Evolutionary conservation across 2,113 vertebrate species (phyloP).

Genomic region (Hyaena hyaena): DNA sequence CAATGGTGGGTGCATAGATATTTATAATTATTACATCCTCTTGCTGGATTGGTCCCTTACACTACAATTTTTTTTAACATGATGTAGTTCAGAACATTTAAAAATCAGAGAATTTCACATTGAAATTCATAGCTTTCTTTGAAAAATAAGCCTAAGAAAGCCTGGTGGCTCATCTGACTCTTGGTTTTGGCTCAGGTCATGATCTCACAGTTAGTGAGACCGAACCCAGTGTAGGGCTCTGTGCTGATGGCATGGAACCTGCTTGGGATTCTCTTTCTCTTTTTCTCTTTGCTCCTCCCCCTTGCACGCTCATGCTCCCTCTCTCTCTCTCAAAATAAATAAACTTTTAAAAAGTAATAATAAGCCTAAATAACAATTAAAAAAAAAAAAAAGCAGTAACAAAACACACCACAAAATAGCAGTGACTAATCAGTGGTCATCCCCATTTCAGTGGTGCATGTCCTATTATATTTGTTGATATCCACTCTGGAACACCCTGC

Average conservation of each 20-base stretch:
- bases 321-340: too few species aligned
- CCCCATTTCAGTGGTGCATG: not conserved
- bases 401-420: not conserved
- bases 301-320: too few species aligned
- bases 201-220: too few species aligned
- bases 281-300: too few species aligned
- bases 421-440: not conserved
- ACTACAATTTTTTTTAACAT: not conserved
- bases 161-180: too few species aligned
- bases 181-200: too few species aligned
- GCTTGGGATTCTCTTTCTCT: too few species aligned
- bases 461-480: not conserved
- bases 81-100: not conserved
- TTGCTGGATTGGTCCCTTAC: not conserved
- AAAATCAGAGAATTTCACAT: not conserved
- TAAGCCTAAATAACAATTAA: not conserved
- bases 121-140: not conserved
- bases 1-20: not conserved
- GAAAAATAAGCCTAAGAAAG: not conserved
- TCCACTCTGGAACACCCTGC: accelerated
- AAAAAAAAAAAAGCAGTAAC: not conserved
- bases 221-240: too few species aligned
- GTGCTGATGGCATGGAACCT: too few species aligned
- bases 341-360: not conserved
- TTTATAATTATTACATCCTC: not conserved